Percentiles rank a stretch among this genome's conserved stretches.
phyloP scores from a whole-genome alignment of 2,888 invertebrate genomes.

The Polyommatus iphigenia region DNA sequence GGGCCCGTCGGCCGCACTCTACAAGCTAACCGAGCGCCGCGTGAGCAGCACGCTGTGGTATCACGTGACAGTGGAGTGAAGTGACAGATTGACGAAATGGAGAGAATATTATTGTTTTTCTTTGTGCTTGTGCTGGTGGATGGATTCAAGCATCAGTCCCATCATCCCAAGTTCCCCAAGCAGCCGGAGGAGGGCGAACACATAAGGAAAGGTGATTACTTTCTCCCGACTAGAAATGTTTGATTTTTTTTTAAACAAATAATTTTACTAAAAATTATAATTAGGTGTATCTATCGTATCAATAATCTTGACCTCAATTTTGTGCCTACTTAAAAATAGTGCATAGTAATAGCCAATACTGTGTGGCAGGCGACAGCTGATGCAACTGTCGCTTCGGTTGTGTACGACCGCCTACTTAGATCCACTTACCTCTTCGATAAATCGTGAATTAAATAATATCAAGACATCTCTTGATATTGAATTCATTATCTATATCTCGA shows the following conservation, averaged over 20 bases:
- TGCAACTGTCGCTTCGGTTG: neutral
- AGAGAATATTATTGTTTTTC: constrained; percentile 59
- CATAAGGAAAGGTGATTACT: constrained; percentile 54
- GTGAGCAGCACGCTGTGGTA: constrained; percentile 56
- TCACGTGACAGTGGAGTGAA: constrained; percentile 47
- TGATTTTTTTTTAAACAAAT: neutral
- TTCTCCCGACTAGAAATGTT: neutral
- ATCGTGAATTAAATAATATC: neutral
- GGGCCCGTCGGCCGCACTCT: constrained; percentile 52
- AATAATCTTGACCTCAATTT: neutral
- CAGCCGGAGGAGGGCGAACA: constrained; percentile 47
- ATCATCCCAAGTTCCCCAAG: constrained; percentile 64
- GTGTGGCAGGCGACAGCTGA: neutral
- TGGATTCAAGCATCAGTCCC: constrained; percentile 55
- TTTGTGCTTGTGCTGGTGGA: constrained; percentile 56
- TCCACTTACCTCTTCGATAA: neutral
- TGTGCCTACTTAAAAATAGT: neutral
- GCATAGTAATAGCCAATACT: neutral
- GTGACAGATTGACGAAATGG: constrained; percentile 51
- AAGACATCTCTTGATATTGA: neutral
- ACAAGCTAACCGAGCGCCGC: constrained; percentile 61
- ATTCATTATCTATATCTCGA: neutral
- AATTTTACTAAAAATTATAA: neutral
- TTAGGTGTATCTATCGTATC: neutral
- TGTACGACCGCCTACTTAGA: neutral